Evolutionary conservation across 30 jellyfish, hydroid and myxozoan genomes (phyloP), one percentile per base, ranked within the genome.

Genomic region (Chironex yamaguchii): DNA sequence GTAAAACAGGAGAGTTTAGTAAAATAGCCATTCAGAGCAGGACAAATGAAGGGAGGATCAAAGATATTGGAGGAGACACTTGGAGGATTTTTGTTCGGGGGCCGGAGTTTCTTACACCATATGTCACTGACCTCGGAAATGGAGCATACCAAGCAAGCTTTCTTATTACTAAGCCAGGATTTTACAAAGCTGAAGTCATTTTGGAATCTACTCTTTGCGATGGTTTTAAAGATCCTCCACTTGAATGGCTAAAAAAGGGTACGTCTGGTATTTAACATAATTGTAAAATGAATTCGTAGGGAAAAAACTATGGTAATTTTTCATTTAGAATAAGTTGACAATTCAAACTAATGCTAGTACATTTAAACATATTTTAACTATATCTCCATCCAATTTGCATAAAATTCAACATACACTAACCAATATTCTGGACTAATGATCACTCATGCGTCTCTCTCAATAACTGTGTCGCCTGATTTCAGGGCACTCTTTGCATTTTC

Each of bases 151-250:
- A 92, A 67, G 95, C 98, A 27, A 86, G 89, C 28, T 92, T 92
- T 62, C 69, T 92, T 26, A 89, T 84, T 0, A 86, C 86, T 93
- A 92, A 92, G 32, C 98, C 98, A 22, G 98, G 98, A 2, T 81
- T 86, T 27, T 92, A 92, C 66, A 92, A 85, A 76, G 98, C 96
- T 29, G 96, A 92, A 36, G 69, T 92, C 34, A 71, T 87, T 20
- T 54, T 92, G 49, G 98, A 92, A 62, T 92, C 98, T n/a, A 92
- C 96, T 12, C 86, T 92, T 26, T 92, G 98, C 84, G 98, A 92
- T 0, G 98, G 96, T 6, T 71, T 85, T 65, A 86, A 92, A 64
- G 93, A 92, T 63, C 98, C 98, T 17, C 98, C 98, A 20, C 65
- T 76, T 49, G 62, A 73, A 2, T 53, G 96, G 88, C 81, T 90